Evolutionary conservation across 2,113 vertebrate genomes (phyloP).

Genomic region (Platysternon megacephalum): DNA sequence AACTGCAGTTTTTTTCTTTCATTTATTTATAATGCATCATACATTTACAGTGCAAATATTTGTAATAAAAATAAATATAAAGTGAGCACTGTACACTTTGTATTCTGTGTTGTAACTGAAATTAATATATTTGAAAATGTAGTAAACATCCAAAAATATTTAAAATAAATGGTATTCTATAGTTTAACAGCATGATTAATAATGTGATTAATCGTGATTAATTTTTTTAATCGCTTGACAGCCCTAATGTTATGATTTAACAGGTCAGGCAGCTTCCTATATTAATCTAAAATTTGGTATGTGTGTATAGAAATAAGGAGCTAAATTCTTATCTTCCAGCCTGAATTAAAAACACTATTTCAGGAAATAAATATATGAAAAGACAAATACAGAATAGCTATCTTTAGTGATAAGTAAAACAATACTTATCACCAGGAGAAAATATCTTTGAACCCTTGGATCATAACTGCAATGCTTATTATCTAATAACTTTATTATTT

Average conservation of each 20-base stretch:
- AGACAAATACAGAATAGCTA: neutral
- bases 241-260: neutral
- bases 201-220: too few relatives aligned
- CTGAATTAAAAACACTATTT: neutral
- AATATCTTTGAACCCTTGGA: neutral
- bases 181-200: too few relatives aligned
- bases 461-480: neutral
- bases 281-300: neutral
- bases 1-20: neutral
- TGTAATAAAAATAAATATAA: too few relatives aligned
- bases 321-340: neutral
- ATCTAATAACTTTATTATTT: neutral
- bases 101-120: too few relatives aligned
- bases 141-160: too few relatives aligned
- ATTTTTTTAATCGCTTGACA: too few relatives aligned
- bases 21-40: neutral
- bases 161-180: too few relatives aligned
- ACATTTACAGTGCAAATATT: neutral
- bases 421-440: neutral
- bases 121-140: too few relatives aligned
- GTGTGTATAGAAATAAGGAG: neutral
- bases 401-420: neutral
- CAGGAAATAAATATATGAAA: neutral
- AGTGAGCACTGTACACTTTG: too few relatives aligned
- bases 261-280: neutral